phyloP scores from a whole-genome alignment of 2,797 vertebrate species.

The Sorex maritimensis region DNA sequence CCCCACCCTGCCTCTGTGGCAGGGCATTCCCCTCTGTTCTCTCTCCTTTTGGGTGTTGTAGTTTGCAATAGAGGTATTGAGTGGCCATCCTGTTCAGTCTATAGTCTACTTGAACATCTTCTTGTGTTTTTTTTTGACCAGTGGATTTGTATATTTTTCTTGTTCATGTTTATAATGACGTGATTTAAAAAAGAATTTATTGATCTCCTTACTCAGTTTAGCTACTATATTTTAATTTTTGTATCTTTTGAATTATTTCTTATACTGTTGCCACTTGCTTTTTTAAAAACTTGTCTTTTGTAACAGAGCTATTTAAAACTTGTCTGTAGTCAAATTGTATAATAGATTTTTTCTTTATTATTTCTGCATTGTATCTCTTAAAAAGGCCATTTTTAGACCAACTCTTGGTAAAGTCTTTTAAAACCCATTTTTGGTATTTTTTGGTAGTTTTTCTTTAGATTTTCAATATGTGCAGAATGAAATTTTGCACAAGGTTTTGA shows the following conservation, averaged over 20 bases:
- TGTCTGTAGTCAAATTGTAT: neutral
- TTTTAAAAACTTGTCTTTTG: slow-evolving; percentile 12
- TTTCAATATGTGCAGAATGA: too few species aligned
- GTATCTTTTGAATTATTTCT: slow-evolving; percentile 30
- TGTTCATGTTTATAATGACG: neutral
- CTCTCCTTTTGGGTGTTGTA: too few species aligned
- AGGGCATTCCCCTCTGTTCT: too few species aligned
- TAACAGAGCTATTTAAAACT: slow-evolving; percentile 38
- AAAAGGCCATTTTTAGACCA: too few species aligned
- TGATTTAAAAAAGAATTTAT: neutral
- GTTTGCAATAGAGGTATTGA: too few species aligned
- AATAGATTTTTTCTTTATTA: neutral
- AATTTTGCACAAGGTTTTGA: too few species aligned
- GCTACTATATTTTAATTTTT: slow-evolving; percentile 17
- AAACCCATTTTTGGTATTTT: too few species aligned
- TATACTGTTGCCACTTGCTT: neutral
- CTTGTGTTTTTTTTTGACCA: neutral
- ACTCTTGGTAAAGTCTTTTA: too few species aligned
- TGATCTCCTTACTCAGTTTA: neutral
- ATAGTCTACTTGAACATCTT: neutral
- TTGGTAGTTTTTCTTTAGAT: too few species aligned
- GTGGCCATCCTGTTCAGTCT: too few species aligned
- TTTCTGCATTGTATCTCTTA: slow-evolving; percentile 5
- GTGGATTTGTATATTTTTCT: neutral
- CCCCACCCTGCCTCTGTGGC: too few species aligned